Evolutionary conservation across 2,113 vertebrate species (phyloP).

Genomic region (Phocoena phocoena): DNA sequence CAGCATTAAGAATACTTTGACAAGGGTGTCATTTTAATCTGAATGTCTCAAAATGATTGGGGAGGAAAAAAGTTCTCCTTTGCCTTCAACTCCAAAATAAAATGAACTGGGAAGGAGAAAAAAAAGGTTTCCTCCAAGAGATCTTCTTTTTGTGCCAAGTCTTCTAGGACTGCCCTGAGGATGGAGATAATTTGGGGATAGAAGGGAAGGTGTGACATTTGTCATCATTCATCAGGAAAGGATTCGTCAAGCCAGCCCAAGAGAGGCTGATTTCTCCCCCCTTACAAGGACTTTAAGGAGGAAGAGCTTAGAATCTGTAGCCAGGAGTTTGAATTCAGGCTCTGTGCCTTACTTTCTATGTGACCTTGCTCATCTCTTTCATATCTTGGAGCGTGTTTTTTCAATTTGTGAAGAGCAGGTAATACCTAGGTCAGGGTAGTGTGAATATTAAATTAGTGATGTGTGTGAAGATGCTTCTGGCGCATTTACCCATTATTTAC

Average conservation of each 20-base stretch:
- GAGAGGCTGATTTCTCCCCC: background rate
- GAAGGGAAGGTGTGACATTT: background rate
- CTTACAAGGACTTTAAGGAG: background rate
- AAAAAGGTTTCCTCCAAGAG: background rate
- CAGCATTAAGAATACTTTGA: conserved; percentile 51
- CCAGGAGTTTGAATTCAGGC: background rate
- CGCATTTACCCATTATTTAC: background rate
- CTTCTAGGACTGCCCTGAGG: background rate
- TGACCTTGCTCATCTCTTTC: background rate
- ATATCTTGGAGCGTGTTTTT: background rate
- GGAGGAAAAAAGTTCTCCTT: conserved; percentile 28
- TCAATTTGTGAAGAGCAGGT: background rate
- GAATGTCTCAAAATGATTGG: conserved; percentile 54
- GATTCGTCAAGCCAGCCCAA: background rate
- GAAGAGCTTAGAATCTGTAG: background rate
- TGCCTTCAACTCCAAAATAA: conserved; percentile 61
- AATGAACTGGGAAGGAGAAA: background rate
- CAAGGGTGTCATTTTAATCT: conserved; percentile 67
- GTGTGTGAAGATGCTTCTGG: background rate
- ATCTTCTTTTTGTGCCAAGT: background rate
- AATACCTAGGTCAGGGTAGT: background rate
- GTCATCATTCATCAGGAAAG: background rate
- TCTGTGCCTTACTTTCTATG: background rate
- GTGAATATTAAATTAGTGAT: background rate
- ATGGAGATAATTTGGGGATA: background rate